Evolutionary conservation across 1,140 invertebrate species (phyloP).

Genomic region (Trichonephila clavata): DNA sequence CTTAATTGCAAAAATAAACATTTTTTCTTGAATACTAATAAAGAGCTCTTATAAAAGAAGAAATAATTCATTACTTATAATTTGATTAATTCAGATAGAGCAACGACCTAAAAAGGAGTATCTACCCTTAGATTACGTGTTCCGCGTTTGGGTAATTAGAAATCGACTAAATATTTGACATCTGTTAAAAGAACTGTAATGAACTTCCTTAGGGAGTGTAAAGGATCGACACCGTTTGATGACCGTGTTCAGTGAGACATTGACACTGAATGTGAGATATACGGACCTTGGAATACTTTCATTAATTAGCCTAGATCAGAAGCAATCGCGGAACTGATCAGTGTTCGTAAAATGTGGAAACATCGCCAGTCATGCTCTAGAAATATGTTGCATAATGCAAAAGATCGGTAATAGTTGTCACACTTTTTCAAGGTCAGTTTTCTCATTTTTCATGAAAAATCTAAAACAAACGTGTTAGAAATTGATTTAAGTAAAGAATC

Average conservation of each 20-base stretch:
- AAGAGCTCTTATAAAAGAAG: background rate
- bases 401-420: background rate
- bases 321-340: background rate
- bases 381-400: background rate
- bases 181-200: too few species aligned
- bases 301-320: slow-evolving; percentile 14
- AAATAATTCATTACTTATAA: background rate
- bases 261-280: background rate
- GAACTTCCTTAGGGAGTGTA: background rate
- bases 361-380: background rate
- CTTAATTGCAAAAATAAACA: too few species aligned
- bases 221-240: background rate
- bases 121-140: too few species aligned
- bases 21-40: background rate
- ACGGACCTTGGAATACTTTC: background rate
- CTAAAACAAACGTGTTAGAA: too few species aligned
- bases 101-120: background rate
- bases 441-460: too few species aligned
- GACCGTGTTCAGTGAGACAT: slow-evolving; percentile 1
- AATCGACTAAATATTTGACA: too few species aligned
- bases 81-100: background rate
- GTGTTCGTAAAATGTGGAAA: background rate
- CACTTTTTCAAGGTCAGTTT: background rate
- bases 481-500: too few species aligned
- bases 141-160: too few species aligned